phyloP scores from a whole-genome alignment of 2,888 invertebrate genomes.

The Oxytorus armatus region DNA sequence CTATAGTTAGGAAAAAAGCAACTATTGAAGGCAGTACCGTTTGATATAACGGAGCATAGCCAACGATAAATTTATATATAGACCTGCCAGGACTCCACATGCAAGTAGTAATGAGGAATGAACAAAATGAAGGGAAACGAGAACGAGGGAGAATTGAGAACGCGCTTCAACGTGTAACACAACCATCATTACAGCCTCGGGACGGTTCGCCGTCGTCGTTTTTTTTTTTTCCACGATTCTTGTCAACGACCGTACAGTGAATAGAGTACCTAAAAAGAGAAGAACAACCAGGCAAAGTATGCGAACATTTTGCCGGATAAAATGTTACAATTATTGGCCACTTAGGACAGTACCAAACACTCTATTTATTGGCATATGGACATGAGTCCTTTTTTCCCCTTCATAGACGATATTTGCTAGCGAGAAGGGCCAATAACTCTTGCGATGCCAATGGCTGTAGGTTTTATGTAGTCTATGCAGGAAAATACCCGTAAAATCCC shows the following conservation, averaged over 20 bases:
- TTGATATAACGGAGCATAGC: conserved; percentile 31
- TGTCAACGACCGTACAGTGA: conserved; percentile 39
- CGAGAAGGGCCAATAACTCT: conserved; percentile 46
- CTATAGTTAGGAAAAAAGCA: no score
- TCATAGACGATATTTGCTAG: conserved; percentile 8
- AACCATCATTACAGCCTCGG: conserved; percentile 24
- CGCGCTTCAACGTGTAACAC: conserved; percentile 45
- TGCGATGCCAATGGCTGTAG: conserved; percentile 42
- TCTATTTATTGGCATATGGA: conserved; percentile 17
- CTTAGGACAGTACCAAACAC: background rate
- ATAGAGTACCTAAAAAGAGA: conserved; percentile 24
- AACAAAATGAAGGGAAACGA: conserved; percentile 45
- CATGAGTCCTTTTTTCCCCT: conserved; percentile 18
- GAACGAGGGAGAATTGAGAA: conserved; percentile 63
- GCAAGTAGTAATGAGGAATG: conserved; percentile 1
- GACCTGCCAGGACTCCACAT: background rate
- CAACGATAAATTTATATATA: conserved; percentile 45
- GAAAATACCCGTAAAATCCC: conserved; percentile 60
- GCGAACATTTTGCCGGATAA: conserved; percentile 18
- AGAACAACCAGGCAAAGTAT: conserved; percentile 5
- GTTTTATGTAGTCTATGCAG: conserved; percentile 15
- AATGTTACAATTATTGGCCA: conserved; percentile 27
- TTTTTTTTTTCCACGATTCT: conserved; percentile 24
- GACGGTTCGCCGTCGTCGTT: conserved; percentile 2
- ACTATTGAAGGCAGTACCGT: no score